These are phyloP conservation scores for Ammospiza nelsoni DNA, from an alignment of 2,113 vertebrate species.

Conservation along the genomic window DNA sequence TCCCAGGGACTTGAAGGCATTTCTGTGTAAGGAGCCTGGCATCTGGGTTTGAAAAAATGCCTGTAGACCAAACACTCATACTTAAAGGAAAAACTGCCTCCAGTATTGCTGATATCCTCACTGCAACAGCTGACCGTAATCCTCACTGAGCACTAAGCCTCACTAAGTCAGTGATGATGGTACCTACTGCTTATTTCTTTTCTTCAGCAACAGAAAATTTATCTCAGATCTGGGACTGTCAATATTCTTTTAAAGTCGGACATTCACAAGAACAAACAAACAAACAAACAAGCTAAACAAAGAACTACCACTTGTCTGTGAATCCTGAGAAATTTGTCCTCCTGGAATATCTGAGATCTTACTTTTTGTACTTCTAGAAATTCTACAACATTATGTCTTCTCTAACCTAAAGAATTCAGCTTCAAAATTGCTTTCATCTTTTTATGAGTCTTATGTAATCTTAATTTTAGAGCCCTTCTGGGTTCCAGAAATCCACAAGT, in stretches of 20 bases:
- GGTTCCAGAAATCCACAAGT: neutral
- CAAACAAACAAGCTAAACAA: neutral
- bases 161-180: neutral
- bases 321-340: neutral
- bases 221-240: neutral
- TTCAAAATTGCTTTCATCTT: neutral
- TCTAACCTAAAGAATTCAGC: neutral
- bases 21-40: neutral
- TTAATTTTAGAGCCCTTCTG: neutral
- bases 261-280: neutral
- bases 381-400: neutral
- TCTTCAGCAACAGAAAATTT: neutral
- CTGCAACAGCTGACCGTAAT: neutral
- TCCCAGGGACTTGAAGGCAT: neutral
- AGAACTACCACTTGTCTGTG: neutral
- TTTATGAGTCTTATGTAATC: neutral
- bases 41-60: neutral
- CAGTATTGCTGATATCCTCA: neutral
- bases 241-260: neutral
- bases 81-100: neutral
- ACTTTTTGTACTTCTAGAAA: neutral
- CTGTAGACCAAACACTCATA: neutral
- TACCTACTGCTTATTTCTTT: neutral
- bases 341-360: neutral
- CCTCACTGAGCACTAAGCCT: neutral